Base-by-base conservation (phyloP, 2,888 invertebrate genomes). In the Drosophila koepferae region DNA sequence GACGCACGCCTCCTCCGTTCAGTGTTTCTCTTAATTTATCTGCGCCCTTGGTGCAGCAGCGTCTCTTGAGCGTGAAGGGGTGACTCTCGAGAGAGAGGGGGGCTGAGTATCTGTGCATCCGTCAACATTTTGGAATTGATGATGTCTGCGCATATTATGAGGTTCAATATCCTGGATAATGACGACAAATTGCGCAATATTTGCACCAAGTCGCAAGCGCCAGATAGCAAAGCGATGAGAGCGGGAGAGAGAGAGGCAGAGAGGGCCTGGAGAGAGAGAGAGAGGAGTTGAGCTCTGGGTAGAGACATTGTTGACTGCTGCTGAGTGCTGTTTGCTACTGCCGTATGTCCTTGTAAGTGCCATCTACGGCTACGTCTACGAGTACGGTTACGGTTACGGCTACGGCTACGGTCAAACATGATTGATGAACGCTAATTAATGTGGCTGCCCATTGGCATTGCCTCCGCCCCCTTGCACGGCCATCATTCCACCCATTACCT, bases 121-220 rank as follows among this genome's bases (percentile, higher is more conserved):
- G 67, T 69, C 84, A 76, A 78, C 76, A 80, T 82, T 80, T 86
- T 72, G 69, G 63, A 90, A 87, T 89, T 87, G 90, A 87, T 89
- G 90, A 86, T 89, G 90, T 80, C 75, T 82, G 49, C 77, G 78
- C 77, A 81, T 84, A 89, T 82, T 84, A 86, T 87, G 74, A 82
- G 89, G 89, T 86, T 90, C 87, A 89, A 87, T 87, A 87, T 90
- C 84, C 87, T 86, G 87, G 74, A 89, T 87, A 87, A 87, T 87
- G 90, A 89, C 90, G 90, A 87, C 90, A 87, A 90, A 87, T 87
- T 87, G 89, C 90, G 82, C 88, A 79, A 82, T 90, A 86, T 86
- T 84, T 89, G 81, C 74, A 65, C 63, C 82, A 72, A 76, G 62
- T 64, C 72, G 67, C 72, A 74, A 55, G 63, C 72, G 56, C 18